Conservation (phyloP, 2,113 vertebrate species). For the Silurus meridionalis region DNA sequence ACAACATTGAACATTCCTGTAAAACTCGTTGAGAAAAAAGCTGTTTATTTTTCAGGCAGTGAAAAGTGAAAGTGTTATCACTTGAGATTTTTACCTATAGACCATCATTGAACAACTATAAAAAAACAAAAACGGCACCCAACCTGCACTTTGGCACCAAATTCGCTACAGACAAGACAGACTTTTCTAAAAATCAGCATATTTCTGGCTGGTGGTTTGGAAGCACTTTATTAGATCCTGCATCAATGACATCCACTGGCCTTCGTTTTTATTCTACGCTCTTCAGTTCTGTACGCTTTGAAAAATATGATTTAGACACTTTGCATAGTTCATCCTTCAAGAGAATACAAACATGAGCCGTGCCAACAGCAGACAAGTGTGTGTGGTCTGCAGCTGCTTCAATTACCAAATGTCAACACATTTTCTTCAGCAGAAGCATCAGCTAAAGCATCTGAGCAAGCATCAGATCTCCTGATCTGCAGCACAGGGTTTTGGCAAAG, state of each 20-base stretch:
- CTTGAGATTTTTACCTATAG: too few relatives aligned
- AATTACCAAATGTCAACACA: background rate
- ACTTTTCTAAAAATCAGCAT: too few relatives aligned
- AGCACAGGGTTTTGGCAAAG: background rate
- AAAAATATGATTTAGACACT: background rate
- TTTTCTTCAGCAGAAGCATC: background rate
- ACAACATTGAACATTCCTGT: too few relatives aligned
- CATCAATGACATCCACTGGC: background rate
- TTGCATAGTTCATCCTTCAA: background rate
- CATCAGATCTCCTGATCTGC: background rate
- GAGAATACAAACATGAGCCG: background rate
- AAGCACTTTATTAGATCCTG: background rate
- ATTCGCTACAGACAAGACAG: too few relatives aligned
- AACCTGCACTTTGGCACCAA: too few relatives aligned
- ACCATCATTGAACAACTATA: too few relatives aligned
- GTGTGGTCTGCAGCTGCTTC: constrained; percentile 7
- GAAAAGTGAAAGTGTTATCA: too few relatives aligned
- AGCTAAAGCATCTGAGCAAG: background rate
- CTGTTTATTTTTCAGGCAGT: background rate
- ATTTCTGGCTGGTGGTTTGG: too few relatives aligned
- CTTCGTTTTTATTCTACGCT: background rate
- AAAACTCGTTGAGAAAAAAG: background rate
- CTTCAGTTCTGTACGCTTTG: background rate
- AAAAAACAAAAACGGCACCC: too few relatives aligned
- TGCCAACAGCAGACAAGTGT: background rate